Evolutionary conservation across 2,113 vertebrate species (phyloP).

Genomic region (Chaenocephalus aceratus): DNA sequence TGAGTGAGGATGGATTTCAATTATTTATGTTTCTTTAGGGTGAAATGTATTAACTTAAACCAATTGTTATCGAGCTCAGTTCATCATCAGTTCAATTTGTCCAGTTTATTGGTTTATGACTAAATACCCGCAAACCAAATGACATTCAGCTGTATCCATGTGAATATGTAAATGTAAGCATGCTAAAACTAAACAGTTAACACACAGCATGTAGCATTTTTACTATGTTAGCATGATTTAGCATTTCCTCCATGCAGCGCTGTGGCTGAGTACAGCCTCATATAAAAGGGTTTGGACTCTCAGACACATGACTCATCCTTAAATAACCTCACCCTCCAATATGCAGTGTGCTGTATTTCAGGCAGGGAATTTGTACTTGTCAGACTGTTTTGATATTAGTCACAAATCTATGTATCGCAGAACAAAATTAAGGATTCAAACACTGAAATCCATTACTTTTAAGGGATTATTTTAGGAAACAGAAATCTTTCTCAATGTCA

Average conservation of each 20-base stretch:
- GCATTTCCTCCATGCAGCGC: neutral
- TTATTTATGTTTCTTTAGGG: neutral
- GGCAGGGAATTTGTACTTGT: neutral
- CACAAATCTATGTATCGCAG: conserved; percentile 6
- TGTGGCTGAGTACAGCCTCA: neutral
- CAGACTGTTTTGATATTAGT: conserved; percentile 11
- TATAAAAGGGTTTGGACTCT: neutral
- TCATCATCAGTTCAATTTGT: neutral
- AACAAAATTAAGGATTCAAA: conserved; percentile 11
- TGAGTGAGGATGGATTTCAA: no score
- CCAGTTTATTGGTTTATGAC: neutral
- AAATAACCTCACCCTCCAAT: conserved; percentile 13
- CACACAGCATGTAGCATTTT: neutral
- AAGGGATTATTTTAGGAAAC: conserved; percentile 12
- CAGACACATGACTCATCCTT: neutral
- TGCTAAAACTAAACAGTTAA: no score
- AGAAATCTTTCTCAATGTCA: conserved; percentile 16
- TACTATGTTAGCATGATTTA: neutral
- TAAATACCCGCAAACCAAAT: neutral
- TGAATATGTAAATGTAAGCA: no score
- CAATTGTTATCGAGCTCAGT: neutral
- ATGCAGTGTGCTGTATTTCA: conserved; percentile 3
- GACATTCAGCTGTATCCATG: neutral
- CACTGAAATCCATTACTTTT: conserved; percentile 17
- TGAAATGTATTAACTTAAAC: neutral